Percentiles rank a stretch among this genome's conserved stretches.
These are phyloP conservation scores for Nothura maculosa DNA, from an alignment of 2,797 vertebrate species.

Conservation along the genomic window DNA sequence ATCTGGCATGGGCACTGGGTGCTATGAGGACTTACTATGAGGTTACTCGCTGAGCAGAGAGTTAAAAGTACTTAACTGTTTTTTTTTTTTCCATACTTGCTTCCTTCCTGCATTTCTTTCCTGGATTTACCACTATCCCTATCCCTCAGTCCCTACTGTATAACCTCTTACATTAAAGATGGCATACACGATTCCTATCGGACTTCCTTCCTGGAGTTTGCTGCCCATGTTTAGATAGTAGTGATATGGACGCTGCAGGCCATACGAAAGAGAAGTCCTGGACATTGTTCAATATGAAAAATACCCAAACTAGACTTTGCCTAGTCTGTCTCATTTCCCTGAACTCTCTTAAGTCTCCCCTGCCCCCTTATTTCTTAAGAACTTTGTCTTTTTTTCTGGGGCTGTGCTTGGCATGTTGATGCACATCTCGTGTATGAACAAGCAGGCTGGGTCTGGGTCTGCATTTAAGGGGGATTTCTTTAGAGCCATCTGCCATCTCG, in stretches of 20 bases:
- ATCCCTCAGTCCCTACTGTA: background rate
- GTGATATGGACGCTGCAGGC: background rate
- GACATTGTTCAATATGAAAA: constrained; percentile 17
- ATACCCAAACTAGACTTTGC: constrained; percentile 36
- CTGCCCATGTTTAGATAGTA: background rate
- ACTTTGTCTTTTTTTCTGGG: constrained; percentile 60
- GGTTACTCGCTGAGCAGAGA: background rate
- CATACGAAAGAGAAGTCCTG: background rate
- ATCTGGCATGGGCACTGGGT: background rate
- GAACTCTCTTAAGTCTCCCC: constrained; percentile 29
- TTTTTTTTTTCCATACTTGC: background rate
- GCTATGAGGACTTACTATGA: background rate
- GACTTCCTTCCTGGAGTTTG: background rate
- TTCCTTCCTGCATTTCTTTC: background rate
- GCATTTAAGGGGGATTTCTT: constrained; percentile 77
- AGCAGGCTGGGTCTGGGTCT: constrained; percentile 69
- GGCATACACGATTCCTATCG: background rate
- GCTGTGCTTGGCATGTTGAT: constrained; percentile 71
- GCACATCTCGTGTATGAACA: constrained; percentile 69
- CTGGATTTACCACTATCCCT: background rate
- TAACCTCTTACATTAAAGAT: background rate
- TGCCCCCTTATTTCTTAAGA: constrained; percentile 28
- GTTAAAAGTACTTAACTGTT: background rate
- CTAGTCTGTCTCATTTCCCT: background rate
- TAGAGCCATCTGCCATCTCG: constrained; percentile 90